Evolutionary conservation across 2,888 invertebrate genomes (phyloP), one percentile per base, ranked within the genome.

Genomic region (Philereme vetulata): DNA sequence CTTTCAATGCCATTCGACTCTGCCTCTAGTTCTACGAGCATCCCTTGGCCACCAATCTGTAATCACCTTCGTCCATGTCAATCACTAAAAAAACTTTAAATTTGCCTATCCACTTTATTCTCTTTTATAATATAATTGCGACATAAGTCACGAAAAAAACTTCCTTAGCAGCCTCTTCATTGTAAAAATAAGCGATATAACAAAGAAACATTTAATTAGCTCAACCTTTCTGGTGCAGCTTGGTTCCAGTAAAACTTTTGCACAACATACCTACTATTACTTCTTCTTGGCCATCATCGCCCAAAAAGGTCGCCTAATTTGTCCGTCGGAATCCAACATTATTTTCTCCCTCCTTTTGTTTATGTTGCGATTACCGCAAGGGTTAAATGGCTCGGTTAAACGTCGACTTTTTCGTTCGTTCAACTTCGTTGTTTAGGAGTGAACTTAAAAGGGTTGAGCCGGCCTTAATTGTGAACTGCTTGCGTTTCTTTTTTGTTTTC

Each of bases 241-340:
- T n/a, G n/a, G n/a, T n/a, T n/a, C n/a, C n/a, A n/a, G 35, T 53
- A 35, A 50, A 53, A 52, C 9, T 40, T 46, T 10, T 51, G 9
- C 32, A 11, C 35, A 38, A 33, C 10, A 21, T 42, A 48, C 11
- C 21, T 33, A 45, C 36, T 56, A 52, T 11, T 53, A 42, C n/a
- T 46, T 50, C 42, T 46, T 56, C 75, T 72, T 75, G 65, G 67
- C 67, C 62, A 62, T 71, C 70, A 62, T 71, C 70, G 73, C 77
- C 80, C 80, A 83, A 88, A 88, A 90, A 89, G 88, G 89, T 84
- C 85, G 81, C 79, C 87, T 90, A 90, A 90, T 90, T 90, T 90
- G 88, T 90, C 88, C 82, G 82, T 78, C 82, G 85, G 86, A 88
- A 88, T 90, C 88, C 86, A 80, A 84, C 88, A 88, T 88, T 87